A percentile compares a stretch with the other conserved stretches of the same genome.
Evolutionary conservation across 1,140 invertebrate genomes (phyloP).

Genomic region (Ditylenchus dipsaci): DNA sequence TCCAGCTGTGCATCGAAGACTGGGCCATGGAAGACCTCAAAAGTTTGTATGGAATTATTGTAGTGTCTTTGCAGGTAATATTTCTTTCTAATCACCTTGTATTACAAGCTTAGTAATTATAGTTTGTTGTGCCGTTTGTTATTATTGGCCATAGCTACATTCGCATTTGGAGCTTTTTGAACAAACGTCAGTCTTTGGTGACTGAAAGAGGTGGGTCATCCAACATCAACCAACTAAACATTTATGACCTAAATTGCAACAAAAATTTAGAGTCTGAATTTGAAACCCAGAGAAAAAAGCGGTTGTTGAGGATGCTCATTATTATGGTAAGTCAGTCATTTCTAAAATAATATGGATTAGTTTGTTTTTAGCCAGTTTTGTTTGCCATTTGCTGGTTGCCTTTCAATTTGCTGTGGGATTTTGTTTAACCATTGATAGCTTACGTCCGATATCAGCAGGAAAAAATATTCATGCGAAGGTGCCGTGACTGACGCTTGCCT

Average conservation of each 20-base stretch:
- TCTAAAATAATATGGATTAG: background rate
- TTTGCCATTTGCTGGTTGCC: constrained; percentile 86
- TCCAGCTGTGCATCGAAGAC: constrained; percentile 45
- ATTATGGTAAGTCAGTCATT: background rate
- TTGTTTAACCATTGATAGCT: constrained; percentile 7
- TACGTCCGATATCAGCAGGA: too few relatives aligned
- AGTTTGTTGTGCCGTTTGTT: constrained; percentile 88
- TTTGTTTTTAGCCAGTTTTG: constrained; percentile 68
- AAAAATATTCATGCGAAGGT: too few relatives aligned
- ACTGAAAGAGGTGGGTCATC: background rate
- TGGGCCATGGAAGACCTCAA: constrained; percentile 43
- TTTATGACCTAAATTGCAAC: too few relatives aligned
- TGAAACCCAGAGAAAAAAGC: constrained; percentile 33
- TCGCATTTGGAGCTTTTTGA: constrained; percentile 79
- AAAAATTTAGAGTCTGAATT: constrained; percentile 18
- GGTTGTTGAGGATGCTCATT: constrained; percentile 70
- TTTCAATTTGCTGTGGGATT: constrained; percentile 48
- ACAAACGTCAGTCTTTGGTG: constrained; percentile 58
- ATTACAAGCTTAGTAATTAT: too few relatives aligned
- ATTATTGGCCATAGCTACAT: constrained; percentile 89
- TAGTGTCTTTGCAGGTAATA: constrained; percentile 72
- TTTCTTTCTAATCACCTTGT: too few relatives aligned
- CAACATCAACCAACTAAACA: too few relatives aligned
- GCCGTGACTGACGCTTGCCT: too few relatives aligned
- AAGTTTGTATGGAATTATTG: constrained; percentile 75